A percentile compares a stretch with the other conserved stretches of the same genome.
These are phyloP conservation scores for Plebejus anna DNA, from an alignment of 2,888 invertebrate genomes.

Conservation along the genomic window DNA sequence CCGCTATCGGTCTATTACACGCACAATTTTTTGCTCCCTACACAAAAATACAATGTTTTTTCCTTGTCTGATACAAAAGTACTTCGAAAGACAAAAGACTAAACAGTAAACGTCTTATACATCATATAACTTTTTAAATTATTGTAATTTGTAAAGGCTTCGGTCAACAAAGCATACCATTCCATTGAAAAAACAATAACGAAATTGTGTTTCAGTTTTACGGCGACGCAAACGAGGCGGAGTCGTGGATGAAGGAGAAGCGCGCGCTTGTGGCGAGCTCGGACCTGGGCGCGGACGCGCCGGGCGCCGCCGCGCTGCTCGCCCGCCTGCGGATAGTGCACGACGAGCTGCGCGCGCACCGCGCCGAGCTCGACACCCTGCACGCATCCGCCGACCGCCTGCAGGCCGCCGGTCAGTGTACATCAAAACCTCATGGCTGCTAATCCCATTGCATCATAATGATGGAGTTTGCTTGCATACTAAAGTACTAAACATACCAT, in stretches of 20 bases:
- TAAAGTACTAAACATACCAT: too few relatives aligned
- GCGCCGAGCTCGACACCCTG: slow-evolving; percentile 90
- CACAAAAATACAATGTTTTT: too few relatives aligned
- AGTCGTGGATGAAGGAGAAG: slow-evolving; percentile 98
- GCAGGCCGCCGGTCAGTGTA: slow-evolving; percentile 80
- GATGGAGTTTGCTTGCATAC: too few relatives aligned
- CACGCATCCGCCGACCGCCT: slow-evolving; percentile 89
- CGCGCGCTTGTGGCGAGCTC: slow-evolving; percentile 92
- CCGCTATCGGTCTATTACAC: too few relatives aligned
- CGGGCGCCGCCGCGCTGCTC: slow-evolving; percentile 92
- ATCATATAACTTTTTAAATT: too few relatives aligned
- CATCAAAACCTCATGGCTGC: not conserved
- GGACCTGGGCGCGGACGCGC: slow-evolving; percentile 96
- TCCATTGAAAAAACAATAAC: too few relatives aligned
- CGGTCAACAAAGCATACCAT: too few relatives aligned
- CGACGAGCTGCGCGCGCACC: slow-evolving; percentile 93
- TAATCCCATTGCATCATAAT: not conserved
- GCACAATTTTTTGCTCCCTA: too few relatives aligned
- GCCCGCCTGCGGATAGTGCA: slow-evolving; percentile 92
- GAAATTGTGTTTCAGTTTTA: slow-evolving; percentile 83
- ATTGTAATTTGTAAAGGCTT: too few relatives aligned
- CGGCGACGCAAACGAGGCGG: slow-evolving; percentile 98
- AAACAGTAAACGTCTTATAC: too few relatives aligned
- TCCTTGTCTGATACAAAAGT: too few relatives aligned
- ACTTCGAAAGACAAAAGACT: too few relatives aligned